Evolutionary conservation across 2,888 invertebrate genomes (phyloP).

Genomic region (Limnephilus lunatus): DNA sequence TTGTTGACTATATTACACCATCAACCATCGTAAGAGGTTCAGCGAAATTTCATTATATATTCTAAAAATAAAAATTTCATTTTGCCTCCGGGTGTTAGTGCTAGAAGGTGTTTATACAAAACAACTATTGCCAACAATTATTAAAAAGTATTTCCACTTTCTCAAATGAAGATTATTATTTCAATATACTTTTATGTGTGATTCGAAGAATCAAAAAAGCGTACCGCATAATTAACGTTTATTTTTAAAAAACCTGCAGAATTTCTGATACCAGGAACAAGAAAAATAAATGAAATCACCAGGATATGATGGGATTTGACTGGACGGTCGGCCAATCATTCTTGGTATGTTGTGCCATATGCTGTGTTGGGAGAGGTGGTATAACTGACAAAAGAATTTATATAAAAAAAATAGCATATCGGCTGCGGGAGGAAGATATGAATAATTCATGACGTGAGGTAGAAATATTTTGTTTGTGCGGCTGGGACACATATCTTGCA

Average conservation of each 20-base stretch:
- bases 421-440: slow-evolving; percentile 20
- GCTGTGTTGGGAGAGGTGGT: not conserved
- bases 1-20: too few relatives aligned
- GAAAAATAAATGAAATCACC: not conserved
- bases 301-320: not conserved
- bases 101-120: too few relatives aligned
- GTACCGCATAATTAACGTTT: too few relatives aligned
- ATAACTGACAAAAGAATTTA: slow-evolving; percentile 24
- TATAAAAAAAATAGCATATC: slow-evolving; percentile 33
- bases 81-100: too few relatives aligned
- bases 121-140: too few relatives aligned
- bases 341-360: slow-evolving; percentile 23
- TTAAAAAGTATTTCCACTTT: too few relatives aligned
- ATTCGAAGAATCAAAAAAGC: too few relatives aligned
- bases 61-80: too few relatives aligned
- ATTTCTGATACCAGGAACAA: not conserved
- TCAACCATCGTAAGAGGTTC: too few relatives aligned
- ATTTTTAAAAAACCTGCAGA: not conserved
- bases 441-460: slow-evolving; percentile 37
- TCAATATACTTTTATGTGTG: not conserved
- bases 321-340: slow-evolving; percentile 25
- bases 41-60: too few relatives aligned
- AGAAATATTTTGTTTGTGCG: slow-evolving; percentile 34
- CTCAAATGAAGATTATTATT: not conserved
- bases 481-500: slow-evolving; percentile 13